phyloP scores from a whole-genome alignment of 1,140 invertebrate species.

The Euglossa dilemma region DNA sequence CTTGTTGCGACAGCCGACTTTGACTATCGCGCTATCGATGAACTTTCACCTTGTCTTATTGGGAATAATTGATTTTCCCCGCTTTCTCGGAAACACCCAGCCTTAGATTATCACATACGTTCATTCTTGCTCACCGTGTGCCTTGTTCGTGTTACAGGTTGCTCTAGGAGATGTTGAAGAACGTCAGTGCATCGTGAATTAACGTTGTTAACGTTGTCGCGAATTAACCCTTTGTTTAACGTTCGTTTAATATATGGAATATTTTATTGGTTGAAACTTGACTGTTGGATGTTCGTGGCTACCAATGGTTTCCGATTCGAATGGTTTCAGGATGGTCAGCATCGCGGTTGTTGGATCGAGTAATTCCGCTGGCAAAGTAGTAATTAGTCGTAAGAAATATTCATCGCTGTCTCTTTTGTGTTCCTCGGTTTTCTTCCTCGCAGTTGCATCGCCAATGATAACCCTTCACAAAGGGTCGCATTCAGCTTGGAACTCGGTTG shows the following conservation, averaged over 20 bases:
- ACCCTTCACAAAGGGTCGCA: background rate
- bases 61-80: conserved; percentile 30
- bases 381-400: no score
- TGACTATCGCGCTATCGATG: background rate
- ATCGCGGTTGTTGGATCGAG: no score
- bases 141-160: no score
- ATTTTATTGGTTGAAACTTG: background rate
- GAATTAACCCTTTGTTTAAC: no score
- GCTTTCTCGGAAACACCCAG: background rate
- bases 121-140: background rate
- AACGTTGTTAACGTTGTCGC: no score
- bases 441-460: no score
- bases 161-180: background rate
- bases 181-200: background rate
- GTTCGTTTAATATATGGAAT: background rate
- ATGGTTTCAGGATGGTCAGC: background rate
- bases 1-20: background rate
- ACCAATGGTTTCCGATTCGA: no score
- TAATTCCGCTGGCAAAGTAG: no score
- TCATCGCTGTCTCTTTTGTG: no score
- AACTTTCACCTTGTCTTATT: conserved; percentile 23
- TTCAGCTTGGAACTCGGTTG: background rate
- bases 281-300: background rate
- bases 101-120: background rate
- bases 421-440: background rate